Evolutionary conservation across 2,888 invertebrate genomes (phyloP), one percentile per base, ranked within the genome.

Genomic region (Chrysodeixis includens): DNA sequence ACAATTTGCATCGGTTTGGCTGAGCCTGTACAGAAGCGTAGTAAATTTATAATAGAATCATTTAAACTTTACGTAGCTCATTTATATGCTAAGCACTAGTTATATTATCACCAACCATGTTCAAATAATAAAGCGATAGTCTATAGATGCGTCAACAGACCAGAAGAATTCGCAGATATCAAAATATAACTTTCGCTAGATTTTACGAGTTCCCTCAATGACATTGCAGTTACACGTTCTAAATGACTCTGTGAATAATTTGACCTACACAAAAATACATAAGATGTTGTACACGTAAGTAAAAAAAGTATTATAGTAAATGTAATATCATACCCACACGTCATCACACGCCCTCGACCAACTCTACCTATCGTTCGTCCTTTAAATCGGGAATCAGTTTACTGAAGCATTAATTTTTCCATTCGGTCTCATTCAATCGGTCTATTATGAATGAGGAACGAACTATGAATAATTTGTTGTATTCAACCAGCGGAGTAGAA

Each of bases 351-450:
- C 46, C 18, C 46, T 49, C 46, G 20, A 49, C 46, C 46, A 51
- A 51, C 32, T 1, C 26, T 53, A 66, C 53, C 53, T 54, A 66
- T 58, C 57, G 62, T 55, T 61, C 26, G 52, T 58, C 62, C 60
- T 69, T 66, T 54, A 60, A 62, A 72, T 65, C 59, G 52, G 60
- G 59, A 76, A 54, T 52, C 16, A 66, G 68, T 70, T 73, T 56
- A 80, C 30, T 59, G 78, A 56, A 69, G 62, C 78, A 70, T 78
- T 51, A 57, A 70, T 65, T 80, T 77, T 74, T 77, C 73, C 56
- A 22, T 73, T 30, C 35, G 46, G 52, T 59, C 60, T 62, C 66
- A 66, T 70, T 66, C 62, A 62, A 62, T 57, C 64, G 59, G 55
- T 30, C 60, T 61, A 70, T 77, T 77, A 80, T 78, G 61, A 70